Base-by-base conservation (phyloP, 2,888 invertebrate genomes). In the Parapristionchus giblindavisi region DNA sequence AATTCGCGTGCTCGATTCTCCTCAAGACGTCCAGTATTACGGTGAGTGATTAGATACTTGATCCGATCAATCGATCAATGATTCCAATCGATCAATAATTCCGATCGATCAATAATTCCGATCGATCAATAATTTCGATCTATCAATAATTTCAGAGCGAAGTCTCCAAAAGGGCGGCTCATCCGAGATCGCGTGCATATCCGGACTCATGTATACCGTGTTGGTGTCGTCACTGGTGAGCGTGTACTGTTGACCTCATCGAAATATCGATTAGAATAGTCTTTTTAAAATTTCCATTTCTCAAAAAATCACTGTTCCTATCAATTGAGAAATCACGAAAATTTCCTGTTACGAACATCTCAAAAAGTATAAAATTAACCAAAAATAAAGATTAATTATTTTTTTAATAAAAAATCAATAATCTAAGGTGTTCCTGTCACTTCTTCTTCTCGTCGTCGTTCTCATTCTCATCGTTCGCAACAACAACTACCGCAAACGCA, bases 1-100 rank as follows among this genome's bases (percentile, higher is more conserved):
- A 63, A 76, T 87, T 68, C 77, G 86, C 5, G 87, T 87, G 1
- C 78, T 87, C 24, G 87, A 87, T 58, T 84, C 80, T 34, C 81
- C 83, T 48, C 84, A 87, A 68, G 86, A 84, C 76, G 83, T 84
- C 4, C 80, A 83, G 51, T 85, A 82, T 66, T 85, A 80, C 52
- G 85, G 83, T 85, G 48, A 63, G 56, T 17, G 27, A 43, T n/a
- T n/a, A n/a, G n/a, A n/a, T n/a, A n/a, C n/a, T 32, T 32, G 32
- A 21, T 5, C 3, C 68, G 24, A 8, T 34, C 24, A 21, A 32
- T 51, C 34, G 34, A 68, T 52, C n/a, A 34, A 8, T 14, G n/a
- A n/a, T n/a, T n/a, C n/a, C n/a, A n/a, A n/a, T n/a, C n/a, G n/a
- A n/a, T n/a, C n/a, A 11, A 3, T 2, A 48, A 34, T 29, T 68